Conservation (phyloP, 2,888 invertebrate genomes). For the Sarcophaga rosellei region DNA sequence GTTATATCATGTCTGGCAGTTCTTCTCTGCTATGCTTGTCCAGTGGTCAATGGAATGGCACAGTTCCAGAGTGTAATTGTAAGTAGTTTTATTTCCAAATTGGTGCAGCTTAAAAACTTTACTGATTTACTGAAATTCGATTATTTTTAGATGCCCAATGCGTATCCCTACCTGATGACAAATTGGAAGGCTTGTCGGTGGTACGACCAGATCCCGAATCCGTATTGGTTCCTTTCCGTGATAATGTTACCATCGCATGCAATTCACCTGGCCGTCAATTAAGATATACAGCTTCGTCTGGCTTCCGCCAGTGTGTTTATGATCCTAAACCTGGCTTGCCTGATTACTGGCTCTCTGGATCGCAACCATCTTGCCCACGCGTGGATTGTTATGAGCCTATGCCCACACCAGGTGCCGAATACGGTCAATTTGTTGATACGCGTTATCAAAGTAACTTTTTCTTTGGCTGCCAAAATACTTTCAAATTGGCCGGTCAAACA, state of each 20-base stretch:
- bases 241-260: constrained; percentile 94
- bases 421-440: constrained; percentile 93
- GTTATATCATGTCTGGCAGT: constrained; percentile 94
- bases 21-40: constrained; percentile 93
- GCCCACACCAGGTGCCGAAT: constrained; percentile 96
- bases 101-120: background rate
- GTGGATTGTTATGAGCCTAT: constrained; percentile 95
- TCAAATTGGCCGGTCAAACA: constrained; percentile 95
- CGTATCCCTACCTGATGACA: constrained; percentile 93
- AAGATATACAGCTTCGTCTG: constrained; percentile 90
- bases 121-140: background rate
- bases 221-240: constrained; percentile 92
- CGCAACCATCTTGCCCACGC: constrained; percentile 92
- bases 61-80: constrained; percentile 96
- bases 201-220: constrained; percentile 90
- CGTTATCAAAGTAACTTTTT: constrained; percentile 96
- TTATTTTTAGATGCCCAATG: constrained; percentile 89
- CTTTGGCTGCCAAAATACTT: constrained; percentile 98
- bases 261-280: constrained; percentile 89
- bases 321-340: constrained; percentile 95
- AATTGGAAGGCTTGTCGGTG: constrained; percentile 91
- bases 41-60: constrained; percentile 96
- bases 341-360: constrained; percentile 95
- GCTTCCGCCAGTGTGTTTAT: constrained; percentile 96
- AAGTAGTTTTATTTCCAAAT: constrained; percentile 79